Evolutionary conservation across 2,113 vertebrate genomes (phyloP), one percentile per base, ranked within the genome.

Genomic region (Psettodes erumei): DNA sequence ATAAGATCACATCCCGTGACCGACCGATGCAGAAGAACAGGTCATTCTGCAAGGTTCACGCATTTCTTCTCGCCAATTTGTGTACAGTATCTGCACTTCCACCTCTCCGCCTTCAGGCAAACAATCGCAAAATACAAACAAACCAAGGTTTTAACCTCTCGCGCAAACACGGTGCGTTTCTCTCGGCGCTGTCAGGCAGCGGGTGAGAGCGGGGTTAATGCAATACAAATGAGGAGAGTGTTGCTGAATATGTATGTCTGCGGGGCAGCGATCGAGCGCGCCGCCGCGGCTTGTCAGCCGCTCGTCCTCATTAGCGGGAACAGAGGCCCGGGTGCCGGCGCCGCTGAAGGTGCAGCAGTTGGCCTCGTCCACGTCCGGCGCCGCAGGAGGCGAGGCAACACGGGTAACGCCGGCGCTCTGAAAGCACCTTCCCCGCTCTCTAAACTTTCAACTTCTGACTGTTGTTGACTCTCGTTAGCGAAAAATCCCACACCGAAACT

Each of bases 241-340:
- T 23, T 71, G 70, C 3, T 84, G 70, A 84, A 81, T 88, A 85
- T 87, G 77, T 69, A 81, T 82, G 75, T 12, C 1, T 60, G 75
- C 50, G 19, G 77, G 81, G 28, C 43, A 53, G 62, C 11, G 65
- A 63, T 43, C 21, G 83, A 48, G 65, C 15, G 62, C 15, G 54
- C 35, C 23, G 30, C 23, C 47, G 75, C 18, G 6, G 38, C 28
- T 66, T 83, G 82, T 75, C 84, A 85, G 13, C 30, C 56, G 45
- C n/a, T 48, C 64, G 2, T 67, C 64, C 86, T 90, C 83, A 86
- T 89, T 89, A 87, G 75, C 64, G 28, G 62, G 1, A 56, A 84
- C 21, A 75, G 71, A 81, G 79, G 63, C 72, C 32, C 50, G 47
- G 7, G 8, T 1, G 51, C 38, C 25, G 15, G 12, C 10, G 19